Evolutionary conservation across 2,113 vertebrate genomes (phyloP).

Genomic region (Nesogale talazaci): DNA sequence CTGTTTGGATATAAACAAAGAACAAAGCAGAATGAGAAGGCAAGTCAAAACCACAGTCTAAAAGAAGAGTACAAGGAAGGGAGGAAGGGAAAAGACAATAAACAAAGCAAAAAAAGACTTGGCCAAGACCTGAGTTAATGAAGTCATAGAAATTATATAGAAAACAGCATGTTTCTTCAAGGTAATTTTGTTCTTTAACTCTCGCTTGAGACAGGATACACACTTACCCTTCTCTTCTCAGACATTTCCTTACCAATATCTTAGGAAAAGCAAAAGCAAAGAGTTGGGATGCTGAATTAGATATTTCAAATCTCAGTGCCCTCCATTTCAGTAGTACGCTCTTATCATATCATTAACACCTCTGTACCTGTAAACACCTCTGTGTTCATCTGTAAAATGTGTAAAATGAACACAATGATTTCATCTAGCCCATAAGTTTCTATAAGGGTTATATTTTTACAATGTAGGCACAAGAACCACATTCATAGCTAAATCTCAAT

Average conservation of each 20-base stretch:
- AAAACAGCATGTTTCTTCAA: background rate
- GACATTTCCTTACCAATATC: background rate
- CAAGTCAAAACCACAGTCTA: constrained; percentile 55
- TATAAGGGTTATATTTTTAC: background rate
- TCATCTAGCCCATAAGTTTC: background rate
- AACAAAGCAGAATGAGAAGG: constrained; percentile 46
- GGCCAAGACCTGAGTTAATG: background rate
- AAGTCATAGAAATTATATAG: background rate
- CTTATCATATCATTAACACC: background rate
- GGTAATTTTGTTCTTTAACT: background rate
- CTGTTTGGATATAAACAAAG: background rate
- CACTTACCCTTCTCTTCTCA: background rate
- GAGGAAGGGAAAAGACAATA: background rate
- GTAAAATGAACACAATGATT: background rate
- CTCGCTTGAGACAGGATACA: background rate
- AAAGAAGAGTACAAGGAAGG: constrained; percentile 18
- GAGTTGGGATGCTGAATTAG: background rate
- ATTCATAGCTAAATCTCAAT: background rate
- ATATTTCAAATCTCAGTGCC: background rate
- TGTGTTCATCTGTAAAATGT: background rate
- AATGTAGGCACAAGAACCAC: background rate
- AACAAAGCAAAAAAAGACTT: constrained; percentile 14
- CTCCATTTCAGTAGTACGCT: background rate
- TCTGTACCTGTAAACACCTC: background rate
- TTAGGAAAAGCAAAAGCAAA: background rate